A percentile compares a stretch with the other conserved stretches of the same genome.
phyloP scores from a whole-genome alignment of 2,113 vertebrate species.

The Nycticebus coucang region DNA sequence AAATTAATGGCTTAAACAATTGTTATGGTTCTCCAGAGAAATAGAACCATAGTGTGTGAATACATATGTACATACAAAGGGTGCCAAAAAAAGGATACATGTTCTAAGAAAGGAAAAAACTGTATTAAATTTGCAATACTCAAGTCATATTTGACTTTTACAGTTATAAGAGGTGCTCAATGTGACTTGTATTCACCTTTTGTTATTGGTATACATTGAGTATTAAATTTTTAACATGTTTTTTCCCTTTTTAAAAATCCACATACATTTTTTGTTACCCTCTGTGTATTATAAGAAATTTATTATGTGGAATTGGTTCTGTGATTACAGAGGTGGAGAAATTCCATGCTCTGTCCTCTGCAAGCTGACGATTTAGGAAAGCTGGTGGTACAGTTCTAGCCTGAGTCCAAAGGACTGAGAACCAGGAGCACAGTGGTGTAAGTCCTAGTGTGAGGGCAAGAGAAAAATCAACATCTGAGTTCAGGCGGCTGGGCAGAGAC shows the following conservation, averaged over 20 bases:
- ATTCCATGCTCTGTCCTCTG: not conserved
- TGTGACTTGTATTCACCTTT: too few relatives aligned
- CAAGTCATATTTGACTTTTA: too few relatives aligned
- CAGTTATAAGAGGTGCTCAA: too few relatives aligned
- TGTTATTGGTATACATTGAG: too few relatives aligned
- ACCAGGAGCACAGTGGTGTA: not conserved
- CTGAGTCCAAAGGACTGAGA: not conserved
- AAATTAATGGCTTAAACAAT: not conserved
- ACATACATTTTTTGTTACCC: too few relatives aligned
- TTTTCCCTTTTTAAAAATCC: too few relatives aligned
- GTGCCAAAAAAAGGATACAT: too few relatives aligned
- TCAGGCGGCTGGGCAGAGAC: not conserved
- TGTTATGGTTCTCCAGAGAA: not conserved
- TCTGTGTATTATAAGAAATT: not conserved
- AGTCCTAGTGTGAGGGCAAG: not conserved
- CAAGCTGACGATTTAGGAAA: not conserved
- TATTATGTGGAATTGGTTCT: not conserved
- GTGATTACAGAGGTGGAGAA: too few relatives aligned
- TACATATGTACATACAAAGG: not conserved
- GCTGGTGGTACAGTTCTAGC: not conserved
- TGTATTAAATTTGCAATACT: too few relatives aligned
- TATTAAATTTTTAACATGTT: too few relatives aligned
- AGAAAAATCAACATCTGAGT: not conserved
- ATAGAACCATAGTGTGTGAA: not conserved
- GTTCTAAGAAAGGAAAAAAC: too few relatives aligned